Evolutionary conservation across 2,113 vertebrate species (phyloP), one percentile per base, ranked within the genome.

Genomic region (Mirza zaza): DNA sequence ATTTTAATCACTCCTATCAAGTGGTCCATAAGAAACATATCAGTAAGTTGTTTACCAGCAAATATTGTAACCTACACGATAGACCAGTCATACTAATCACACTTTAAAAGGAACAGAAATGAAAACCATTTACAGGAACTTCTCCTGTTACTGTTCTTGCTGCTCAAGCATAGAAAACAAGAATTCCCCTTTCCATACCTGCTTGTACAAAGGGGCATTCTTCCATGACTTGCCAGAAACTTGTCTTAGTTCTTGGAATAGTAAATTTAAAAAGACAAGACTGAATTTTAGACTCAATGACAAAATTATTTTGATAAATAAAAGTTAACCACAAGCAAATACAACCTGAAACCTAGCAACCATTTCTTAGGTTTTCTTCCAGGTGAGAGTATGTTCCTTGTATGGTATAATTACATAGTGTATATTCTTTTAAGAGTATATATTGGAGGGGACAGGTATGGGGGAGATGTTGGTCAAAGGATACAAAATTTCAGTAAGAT

Each of bases 1-100:
- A 91, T 97, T 95, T 97, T 96, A 90, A 98, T 97, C 85, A 95
- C 77, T 77, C 79, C 77, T 70, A 97, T 73, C 90, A 93, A 96
- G 42, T 82, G 45, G 86, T 98, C 94, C 95, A 97, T 73, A 81
- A 95, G 79, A 94, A 97, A 95, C 39, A 82, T 67, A 91, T 96
- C 94, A 93, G 75, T 85, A 76, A 97, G 82, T 75, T 97, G 79
- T 88, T 97, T 97, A 91, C 96, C n/a, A 61, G 97, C 87, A 96
- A 94, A 94, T 67, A 79, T 23, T 59, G 68, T 82, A 93, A 97
- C 94, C 95, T 96, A 80, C 23, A n/a, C 1, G 4, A 86, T 59
- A 95, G 71, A 68, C 32, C 36, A 90, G 95, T 71, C 86, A 92
- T 87, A 87, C 88, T 90, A 87, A 95, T 97, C 94, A 96, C 18